These are phyloP conservation scores for Pogonus chalceus DNA, from an alignment of 1,140 invertebrate species.

Conservation along the genomic window DNA sequence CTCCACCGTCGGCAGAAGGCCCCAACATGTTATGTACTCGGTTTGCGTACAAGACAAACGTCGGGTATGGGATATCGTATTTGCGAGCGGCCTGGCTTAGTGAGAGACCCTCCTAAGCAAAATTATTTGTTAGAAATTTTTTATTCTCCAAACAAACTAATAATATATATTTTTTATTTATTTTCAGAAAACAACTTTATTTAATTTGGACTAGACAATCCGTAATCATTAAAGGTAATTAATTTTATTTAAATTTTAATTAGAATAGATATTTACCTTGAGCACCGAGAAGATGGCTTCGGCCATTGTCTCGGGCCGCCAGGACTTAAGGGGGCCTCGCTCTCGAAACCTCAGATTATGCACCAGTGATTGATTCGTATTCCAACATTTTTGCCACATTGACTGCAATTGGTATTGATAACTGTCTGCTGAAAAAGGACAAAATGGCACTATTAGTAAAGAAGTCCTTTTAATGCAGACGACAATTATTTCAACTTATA, in stretches of 20 bases:
- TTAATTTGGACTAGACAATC: too few species aligned
- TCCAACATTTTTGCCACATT: constrained; percentile 93
- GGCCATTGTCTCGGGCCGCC: constrained; percentile 88
- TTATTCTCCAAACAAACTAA: too few species aligned
- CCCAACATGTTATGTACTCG: constrained; percentile 88
- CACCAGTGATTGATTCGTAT: constrained; percentile 75
- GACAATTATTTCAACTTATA: too few species aligned
- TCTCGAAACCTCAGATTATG: constrained; percentile 85
- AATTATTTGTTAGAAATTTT: too few species aligned
- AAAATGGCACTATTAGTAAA: constrained; percentile 24
- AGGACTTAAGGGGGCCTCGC: constrained; percentile 81
- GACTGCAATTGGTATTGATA: constrained; percentile 89
- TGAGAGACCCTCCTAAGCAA: constrained; percentile 77
- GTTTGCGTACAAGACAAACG: constrained; percentile 88
- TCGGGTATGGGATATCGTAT: constrained; percentile 89
- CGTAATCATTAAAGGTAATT: too few species aligned
- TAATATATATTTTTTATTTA: too few species aligned
- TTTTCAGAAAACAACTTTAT: too few species aligned
- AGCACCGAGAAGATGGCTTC: constrained; percentile 85
- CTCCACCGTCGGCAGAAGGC: constrained; percentile 72
- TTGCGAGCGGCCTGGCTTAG: constrained; percentile 81
- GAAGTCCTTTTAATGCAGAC: too few species aligned
- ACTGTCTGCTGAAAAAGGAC: constrained; percentile 65
- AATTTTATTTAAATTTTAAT: too few species aligned
- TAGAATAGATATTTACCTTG: too few species aligned